Evolutionary conservation across 2,113 vertebrate species (phyloP).

Genomic region (Climacteris rufus): DNA sequence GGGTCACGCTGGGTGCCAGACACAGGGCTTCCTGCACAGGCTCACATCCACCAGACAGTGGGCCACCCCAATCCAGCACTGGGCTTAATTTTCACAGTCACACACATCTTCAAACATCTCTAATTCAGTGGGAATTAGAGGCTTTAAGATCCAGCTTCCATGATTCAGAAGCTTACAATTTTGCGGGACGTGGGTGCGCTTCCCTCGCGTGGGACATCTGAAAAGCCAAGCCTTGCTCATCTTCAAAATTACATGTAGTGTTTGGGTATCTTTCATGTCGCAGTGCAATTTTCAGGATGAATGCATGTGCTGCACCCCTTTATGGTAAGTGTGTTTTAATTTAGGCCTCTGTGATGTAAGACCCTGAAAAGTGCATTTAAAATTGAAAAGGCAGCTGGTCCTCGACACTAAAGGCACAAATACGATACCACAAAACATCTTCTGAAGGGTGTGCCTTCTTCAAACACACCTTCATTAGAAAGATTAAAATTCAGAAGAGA

Average conservation of each 20-base stretch:
- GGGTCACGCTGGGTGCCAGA: rapidly evolving
- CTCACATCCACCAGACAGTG: background rate
- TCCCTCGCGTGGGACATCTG: conserved; percentile 21
- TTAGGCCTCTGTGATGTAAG: conserved; percentile 41
- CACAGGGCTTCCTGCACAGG: background rate
- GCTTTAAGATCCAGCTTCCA: background rate
- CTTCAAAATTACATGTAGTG: background rate
- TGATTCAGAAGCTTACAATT: conserved; percentile 53
- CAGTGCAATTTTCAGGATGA: conserved; percentile 7
- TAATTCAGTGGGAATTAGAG: conserved; percentile 10
- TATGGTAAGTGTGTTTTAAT: conserved; percentile 32
- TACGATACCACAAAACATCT: background rate
- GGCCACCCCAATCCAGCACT: rapidly evolving
- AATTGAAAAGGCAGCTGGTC: conserved; percentile 26
- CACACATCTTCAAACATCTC: background rate
- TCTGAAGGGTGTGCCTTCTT: conserved; percentile 39
- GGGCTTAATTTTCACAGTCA: background rate
- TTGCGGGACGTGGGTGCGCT: conserved; percentile 6
- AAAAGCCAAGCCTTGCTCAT: conserved; percentile 55
- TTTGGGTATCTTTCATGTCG: conserved; percentile 20
- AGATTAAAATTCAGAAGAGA: conserved; percentile 33
- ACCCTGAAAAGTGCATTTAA: conserved; percentile 31
- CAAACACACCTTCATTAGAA: conserved; percentile 45
- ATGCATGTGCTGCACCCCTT: conserved; percentile 1
- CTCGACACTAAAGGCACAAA: conserved; percentile 19